Conservation (phyloP, 2,797 vertebrate species). For the Parotocinclus haroldoi region DNA sequence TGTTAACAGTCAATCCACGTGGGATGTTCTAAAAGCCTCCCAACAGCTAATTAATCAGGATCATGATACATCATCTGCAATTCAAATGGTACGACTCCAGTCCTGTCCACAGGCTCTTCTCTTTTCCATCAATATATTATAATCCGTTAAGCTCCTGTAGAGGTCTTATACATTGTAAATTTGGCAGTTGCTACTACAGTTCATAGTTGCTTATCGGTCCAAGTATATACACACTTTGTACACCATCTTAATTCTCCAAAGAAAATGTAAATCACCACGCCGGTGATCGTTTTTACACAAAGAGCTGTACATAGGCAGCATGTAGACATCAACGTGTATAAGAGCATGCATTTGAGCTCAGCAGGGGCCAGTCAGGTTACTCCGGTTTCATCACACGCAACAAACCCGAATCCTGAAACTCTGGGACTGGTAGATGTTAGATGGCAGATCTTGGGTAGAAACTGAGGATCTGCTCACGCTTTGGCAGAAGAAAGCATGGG, state of each 20-base stretch:
- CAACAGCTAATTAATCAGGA: background rate
- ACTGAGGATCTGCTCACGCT: no score
- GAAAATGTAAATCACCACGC: conserved; percentile 67
- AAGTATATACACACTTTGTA: conserved; percentile 98
- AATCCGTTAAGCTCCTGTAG: conserved; percentile 3
- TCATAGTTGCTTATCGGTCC: conserved; percentile 67
- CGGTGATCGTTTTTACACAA: conserved; percentile 52
- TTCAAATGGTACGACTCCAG: background rate
- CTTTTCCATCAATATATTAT: background rate
- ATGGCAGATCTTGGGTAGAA: background rate
- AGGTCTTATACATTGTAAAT: background rate
- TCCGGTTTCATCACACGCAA: background rate
- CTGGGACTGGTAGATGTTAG: background rate
- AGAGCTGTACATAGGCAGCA: conserved; percentile 77
- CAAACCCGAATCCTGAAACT: background rate
- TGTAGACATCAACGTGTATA: conserved; percentile 48
- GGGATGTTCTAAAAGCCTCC: background rate
- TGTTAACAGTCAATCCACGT: background rate
- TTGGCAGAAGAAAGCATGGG: conserved; percentile 56
- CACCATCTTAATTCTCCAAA: conserved; percentile 86
- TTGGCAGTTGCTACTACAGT: conserved; percentile 12
- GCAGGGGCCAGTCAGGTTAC: background rate
- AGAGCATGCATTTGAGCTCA: conserved; percentile 3
- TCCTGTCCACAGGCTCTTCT: background rate
- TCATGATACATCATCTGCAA: background rate